A percentile compares a stretch with the other conserved stretches of the same genome.
Evolutionary conservation across 2,888 invertebrate species (phyloP).

Genomic region (Phrixothrix hirtus): DNA sequence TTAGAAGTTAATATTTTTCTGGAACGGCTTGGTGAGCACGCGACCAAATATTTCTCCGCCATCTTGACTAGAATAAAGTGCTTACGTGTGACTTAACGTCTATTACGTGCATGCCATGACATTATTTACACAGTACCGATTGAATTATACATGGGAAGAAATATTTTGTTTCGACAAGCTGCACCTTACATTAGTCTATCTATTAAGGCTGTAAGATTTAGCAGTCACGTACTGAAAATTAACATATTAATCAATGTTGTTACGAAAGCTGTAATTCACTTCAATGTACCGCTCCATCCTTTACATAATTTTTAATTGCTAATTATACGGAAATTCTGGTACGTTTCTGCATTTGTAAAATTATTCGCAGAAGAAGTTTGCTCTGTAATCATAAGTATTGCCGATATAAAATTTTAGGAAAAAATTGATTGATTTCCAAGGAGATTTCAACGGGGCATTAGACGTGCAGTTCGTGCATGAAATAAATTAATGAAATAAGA

Average conservation of each 20-base stretch:
- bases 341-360: too few species aligned
- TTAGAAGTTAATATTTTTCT: background rate
- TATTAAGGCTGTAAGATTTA: slow-evolving; percentile 8
- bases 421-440: too few species aligned
- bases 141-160: slow-evolving; percentile 16
- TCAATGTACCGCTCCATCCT: slow-evolving; percentile 4
- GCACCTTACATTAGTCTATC: slow-evolving; percentile 5
- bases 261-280: slow-evolving; percentile 13
- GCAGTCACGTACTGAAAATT: slow-evolving; percentile 15
- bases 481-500: too few species aligned
- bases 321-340: too few species aligned
- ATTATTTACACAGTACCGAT: slow-evolving; percentile 12
- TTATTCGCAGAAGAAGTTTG: too few species aligned
- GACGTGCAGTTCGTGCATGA: too few species aligned
- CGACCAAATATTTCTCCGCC: slow-evolving; percentile 10
- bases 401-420: too few species aligned
- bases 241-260: slow-evolving; percentile 18
- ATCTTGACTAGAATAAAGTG: slow-evolving; percentile 9
- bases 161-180: slow-evolving; percentile 16
- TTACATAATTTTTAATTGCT: slow-evolving; percentile 4
- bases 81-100: slow-evolving; percentile 19
- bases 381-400: too few species aligned
- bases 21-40: slow-evolving; percentile 3
- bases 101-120: slow-evolving; percentile 22
- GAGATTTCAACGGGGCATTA: too few species aligned